These are phyloP conservation scores for Barypeithes pellucidus DNA, from an alignment of 2,888 invertebrate genomes.

Conservation along the genomic window DNA sequence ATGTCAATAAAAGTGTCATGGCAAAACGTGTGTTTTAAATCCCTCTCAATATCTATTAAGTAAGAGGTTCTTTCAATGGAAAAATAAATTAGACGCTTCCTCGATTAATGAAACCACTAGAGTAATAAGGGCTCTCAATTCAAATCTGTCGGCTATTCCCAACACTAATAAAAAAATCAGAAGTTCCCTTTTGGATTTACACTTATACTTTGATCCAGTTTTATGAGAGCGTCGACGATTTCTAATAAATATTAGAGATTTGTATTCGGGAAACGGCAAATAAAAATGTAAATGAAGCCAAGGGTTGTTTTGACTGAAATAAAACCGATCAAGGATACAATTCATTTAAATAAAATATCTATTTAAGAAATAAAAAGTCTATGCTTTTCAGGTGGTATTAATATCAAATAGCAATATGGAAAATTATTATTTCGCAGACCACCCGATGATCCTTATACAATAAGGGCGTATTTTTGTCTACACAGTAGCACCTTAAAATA, in stretches of 20 bases:
- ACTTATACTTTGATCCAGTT: slow-evolving; percentile 2
- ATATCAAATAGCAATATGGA: too few relatives aligned
- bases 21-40: too few relatives aligned
- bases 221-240: neutral
- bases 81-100: neutral
- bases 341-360: slow-evolving; percentile 11
- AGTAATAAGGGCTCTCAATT: neutral
- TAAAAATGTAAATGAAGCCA: slow-evolving; percentile 20
- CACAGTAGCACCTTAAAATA: too few relatives aligned
- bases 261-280: slow-evolving; percentile 1
- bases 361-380: too few relatives aligned
- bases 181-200: neutral
- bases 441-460: too few relatives aligned
- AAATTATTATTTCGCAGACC: too few relatives aligned
- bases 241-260: slow-evolving; percentile 17
- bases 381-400: too few relatives aligned
- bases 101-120: neutral
- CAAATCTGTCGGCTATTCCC: neutral
- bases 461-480: too few relatives aligned
- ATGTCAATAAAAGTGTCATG: too few relatives aligned
- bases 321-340: slow-evolving; percentile 7
- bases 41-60: too few relatives aligned
- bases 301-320: slow-evolving; percentile 12
- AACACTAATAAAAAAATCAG: neutral
- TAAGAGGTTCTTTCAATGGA: too few relatives aligned